Evolutionary conservation across 2,797 vertebrate species (phyloP).

Genomic region (Gallinago nigripennis): DNA sequence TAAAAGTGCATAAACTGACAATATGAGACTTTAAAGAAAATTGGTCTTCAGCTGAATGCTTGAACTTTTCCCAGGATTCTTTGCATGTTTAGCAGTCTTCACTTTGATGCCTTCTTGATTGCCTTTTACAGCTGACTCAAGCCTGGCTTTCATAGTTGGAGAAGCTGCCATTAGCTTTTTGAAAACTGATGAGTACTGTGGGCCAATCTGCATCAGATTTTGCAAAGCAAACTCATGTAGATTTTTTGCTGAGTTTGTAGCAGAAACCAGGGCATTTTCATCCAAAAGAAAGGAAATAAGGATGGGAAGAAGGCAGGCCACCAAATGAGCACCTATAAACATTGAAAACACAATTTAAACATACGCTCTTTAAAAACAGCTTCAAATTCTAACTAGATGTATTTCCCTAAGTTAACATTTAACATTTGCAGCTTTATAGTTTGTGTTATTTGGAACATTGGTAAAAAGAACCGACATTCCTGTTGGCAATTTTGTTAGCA

Average conservation of each 20-base stretch:
- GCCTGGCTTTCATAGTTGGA: slow-evolving; percentile 87
- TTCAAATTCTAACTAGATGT: not conserved
- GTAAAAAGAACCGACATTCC: not conserved
- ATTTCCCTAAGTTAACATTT: not conserved
- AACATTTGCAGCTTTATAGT: not conserved
- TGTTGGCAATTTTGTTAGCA: not conserved
- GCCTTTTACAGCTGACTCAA: slow-evolving; percentile 89
- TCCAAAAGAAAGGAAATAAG: slow-evolving; percentile 93
- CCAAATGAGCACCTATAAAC: slow-evolving; percentile 82
- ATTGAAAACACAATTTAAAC: slow-evolving; percentile 15
- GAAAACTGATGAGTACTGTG: slow-evolving; percentile 85
- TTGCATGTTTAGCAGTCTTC: slow-evolving; percentile 74
- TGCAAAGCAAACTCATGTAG: slow-evolving; percentile 89
- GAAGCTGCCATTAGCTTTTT: slow-evolving; percentile 85
- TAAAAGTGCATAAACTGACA: slow-evolving; percentile 24
- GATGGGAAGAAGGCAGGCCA: slow-evolving; percentile 84
- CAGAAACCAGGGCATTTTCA: slow-evolving; percentile 86
- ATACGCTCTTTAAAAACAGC: not conserved
- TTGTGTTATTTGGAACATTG: not conserved
- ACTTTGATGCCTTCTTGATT: slow-evolving; percentile 86
- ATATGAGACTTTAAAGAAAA: slow-evolving; percentile 73
- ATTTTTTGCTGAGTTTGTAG: slow-evolving; percentile 75
- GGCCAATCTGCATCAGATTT: slow-evolving; percentile 89
- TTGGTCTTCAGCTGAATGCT: slow-evolving; percentile 92
- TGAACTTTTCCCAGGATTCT: slow-evolving; percentile 77